Evolutionary conservation across 2,888 invertebrate species (phyloP).

Genomic region (Plebejus argus): DNA sequence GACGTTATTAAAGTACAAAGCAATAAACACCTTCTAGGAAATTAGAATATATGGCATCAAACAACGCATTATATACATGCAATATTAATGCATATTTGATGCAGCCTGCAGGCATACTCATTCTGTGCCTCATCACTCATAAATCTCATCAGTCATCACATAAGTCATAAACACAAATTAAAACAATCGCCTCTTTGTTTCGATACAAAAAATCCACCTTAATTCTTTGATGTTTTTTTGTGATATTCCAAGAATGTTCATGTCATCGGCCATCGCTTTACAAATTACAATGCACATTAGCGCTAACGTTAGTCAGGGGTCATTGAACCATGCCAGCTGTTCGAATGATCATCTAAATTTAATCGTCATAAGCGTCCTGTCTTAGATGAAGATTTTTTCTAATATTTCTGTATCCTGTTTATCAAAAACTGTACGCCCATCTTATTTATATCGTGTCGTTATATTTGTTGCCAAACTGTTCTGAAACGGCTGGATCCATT

Average conservation of each 20-base stretch:
- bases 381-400: conserved; percentile 1
- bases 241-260: conserved; percentile 10
- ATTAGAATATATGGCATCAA: background rate
- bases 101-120: background rate
- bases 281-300: conserved; percentile 10
- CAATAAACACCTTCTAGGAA: background rate
- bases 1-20: background rate
- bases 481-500: too few relatives aligned
- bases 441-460: background rate
- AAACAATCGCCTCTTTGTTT: conserved; percentile 15
- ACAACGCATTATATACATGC: too few relatives aligned
- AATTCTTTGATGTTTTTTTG: background rate
- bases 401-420: background rate
- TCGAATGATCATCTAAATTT: conserved; percentile 3
- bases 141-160: background rate
- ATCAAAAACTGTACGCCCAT: background rate
- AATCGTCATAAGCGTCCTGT: conserved; percentile 3
- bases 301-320: conserved; percentile 3
- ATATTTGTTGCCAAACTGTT: background rate
- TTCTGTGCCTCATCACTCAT: background rate
- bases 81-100: too few relatives aligned
- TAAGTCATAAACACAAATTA: background rate
- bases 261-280: conserved; percentile 11
- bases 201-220: background rate
- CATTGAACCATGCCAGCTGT: background rate